A percentile compares a stretch with the other conserved stretches of the same genome.
Evolutionary conservation across 2,797 vertebrate species (phyloP).

Genomic region (Phrynocephalus forsythii): DNA sequence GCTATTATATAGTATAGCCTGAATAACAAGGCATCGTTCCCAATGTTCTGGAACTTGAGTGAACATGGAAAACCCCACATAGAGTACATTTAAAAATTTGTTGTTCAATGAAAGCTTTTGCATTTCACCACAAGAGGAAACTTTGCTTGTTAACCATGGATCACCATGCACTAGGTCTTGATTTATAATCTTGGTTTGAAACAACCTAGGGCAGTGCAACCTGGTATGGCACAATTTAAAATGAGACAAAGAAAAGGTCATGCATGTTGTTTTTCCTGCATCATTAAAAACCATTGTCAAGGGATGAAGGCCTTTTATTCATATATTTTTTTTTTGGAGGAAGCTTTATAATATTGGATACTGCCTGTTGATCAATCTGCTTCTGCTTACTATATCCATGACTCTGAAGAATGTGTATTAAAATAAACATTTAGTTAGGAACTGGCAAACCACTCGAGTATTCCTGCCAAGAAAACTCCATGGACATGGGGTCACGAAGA

Average conservation of each 20-base stretch:
- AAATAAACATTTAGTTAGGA: background rate
- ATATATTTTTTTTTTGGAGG: conserved; percentile 26
- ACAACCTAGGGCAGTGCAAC: conserved; percentile 34
- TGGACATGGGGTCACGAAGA: too few relatives aligned
- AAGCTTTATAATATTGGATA: background rate
- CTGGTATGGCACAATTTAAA: background rate
- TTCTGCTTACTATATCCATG: background rate
- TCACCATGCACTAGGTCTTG: conserved; percentile 17
- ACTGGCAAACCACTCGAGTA: too few relatives aligned
- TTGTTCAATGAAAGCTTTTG: background rate
- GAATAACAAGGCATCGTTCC: background rate
- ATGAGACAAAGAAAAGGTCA: conserved; percentile 11
- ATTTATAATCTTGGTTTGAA: conserved; percentile 39
- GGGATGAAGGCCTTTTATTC: conserved; percentile 17
- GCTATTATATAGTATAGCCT: background rate
- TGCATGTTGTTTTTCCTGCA: conserved; percentile 28
- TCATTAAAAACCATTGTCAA: conserved; percentile 26
- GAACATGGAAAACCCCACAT: background rate
- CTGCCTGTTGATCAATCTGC: background rate
- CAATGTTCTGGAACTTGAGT: background rate
- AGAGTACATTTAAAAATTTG: background rate
- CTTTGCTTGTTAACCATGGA: background rate
- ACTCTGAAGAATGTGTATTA: background rate
- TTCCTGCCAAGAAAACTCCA: too few relatives aligned
- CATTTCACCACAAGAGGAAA: conserved; percentile 11